Base-by-base conservation (phyloP, 2,113 vertebrate species). In the Oxyura jamaicensis region DNA sequence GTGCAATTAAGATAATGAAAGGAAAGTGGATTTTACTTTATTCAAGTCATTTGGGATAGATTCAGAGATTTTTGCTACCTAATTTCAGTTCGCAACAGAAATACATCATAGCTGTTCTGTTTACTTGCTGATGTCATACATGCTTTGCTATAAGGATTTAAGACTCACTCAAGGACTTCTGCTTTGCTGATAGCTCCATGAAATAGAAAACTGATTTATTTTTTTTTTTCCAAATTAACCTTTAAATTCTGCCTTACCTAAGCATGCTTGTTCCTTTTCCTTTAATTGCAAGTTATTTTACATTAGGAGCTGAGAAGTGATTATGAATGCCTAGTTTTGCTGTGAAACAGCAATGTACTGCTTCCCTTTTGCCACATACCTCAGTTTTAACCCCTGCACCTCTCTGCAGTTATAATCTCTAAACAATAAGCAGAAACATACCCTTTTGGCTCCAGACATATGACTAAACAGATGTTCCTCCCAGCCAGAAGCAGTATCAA, bases 341-440 rank as follows among this genome's bases (percentile, higher is more conserved):
- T 46, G 52, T 1, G 4, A 83, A 90, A 77, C 19, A 88, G 62
- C 71, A 81, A 67, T 8, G 10, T 52, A 36, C 35, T 46, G 11
- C 77, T 92, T 87, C 77, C 39, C 39, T 85, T 73, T 39, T 72
- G 81, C 66, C 76, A 88, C 31, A 84, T 55, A 72, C 25, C 91
- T 90, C 82, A 69, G 82, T 52, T 93, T 96, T 96, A 96, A 95
- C 93, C 92, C 89, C 44, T 91, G 65, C 72, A 72, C n/a, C 10
- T 66, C 93, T 88, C 31, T 67, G 23, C 80, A 77, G 39, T 71
- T 58, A 31, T 48, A 68, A 62, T 69, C 25, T 53, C 79, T 88
- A 86, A 96, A 78, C 58, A 94, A 62, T 55, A 95, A 92, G 36
- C 48, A 91, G 66, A 83, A 91, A 55, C 53, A 69, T 33, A 79